Evolutionary conservation across 2,888 invertebrate genomes (phyloP).

Genomic region (Synergus itoensis): DNA sequence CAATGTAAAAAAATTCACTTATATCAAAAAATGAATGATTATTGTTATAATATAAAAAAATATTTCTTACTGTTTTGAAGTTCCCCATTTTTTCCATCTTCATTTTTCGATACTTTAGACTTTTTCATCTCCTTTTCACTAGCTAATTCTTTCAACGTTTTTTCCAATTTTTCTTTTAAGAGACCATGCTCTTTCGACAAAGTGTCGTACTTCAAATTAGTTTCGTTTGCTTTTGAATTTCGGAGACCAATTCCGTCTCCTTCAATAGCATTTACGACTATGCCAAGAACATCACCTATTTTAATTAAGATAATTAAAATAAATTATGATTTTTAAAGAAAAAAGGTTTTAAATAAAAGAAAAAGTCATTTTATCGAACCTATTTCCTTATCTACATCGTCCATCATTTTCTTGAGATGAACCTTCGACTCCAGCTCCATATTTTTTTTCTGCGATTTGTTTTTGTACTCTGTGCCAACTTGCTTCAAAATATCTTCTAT

Average conservation of each 20-base stretch:
- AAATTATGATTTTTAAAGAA: slow-evolving; percentile 20
- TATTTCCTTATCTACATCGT: slow-evolving; percentile 93
- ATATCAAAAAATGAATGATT: background rate
- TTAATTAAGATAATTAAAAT: slow-evolving; percentile 46
- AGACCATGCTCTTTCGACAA: slow-evolving; percentile 71
- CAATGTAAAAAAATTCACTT: background rate
- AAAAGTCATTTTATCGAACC: slow-evolving; percentile 77
- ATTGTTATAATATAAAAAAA: background rate
- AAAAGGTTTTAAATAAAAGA: background rate
- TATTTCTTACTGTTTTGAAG: slow-evolving; percentile 58
- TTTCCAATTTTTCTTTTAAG: slow-evolving; percentile 71
- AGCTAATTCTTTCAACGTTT: slow-evolving; percentile 64
- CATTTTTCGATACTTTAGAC: slow-evolving; percentile 75
- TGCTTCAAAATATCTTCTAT: slow-evolving; percentile 83
- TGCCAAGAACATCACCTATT: slow-evolving; percentile 68
- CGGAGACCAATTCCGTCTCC: slow-evolving; percentile 66
- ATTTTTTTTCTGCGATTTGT: slow-evolving; percentile 86
- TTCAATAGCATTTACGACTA: slow-evolving; percentile 68
- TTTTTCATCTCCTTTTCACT: slow-evolving; percentile 79
- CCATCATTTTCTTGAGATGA: slow-evolving; percentile 90
- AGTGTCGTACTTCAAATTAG: slow-evolving; percentile 67
- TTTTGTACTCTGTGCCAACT: slow-evolving; percentile 84
- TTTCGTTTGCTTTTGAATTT: slow-evolving; percentile 60
- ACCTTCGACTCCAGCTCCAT: slow-evolving; percentile 86
- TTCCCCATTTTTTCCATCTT: slow-evolving; percentile 61